A percentile compares a stretch with the other conserved stretches of the same genome.
These are phyloP conservation scores for Acanthosepion esculentum DNA, from an alignment of 2,888 invertebrate species.

Conservation along the genomic window DNA sequence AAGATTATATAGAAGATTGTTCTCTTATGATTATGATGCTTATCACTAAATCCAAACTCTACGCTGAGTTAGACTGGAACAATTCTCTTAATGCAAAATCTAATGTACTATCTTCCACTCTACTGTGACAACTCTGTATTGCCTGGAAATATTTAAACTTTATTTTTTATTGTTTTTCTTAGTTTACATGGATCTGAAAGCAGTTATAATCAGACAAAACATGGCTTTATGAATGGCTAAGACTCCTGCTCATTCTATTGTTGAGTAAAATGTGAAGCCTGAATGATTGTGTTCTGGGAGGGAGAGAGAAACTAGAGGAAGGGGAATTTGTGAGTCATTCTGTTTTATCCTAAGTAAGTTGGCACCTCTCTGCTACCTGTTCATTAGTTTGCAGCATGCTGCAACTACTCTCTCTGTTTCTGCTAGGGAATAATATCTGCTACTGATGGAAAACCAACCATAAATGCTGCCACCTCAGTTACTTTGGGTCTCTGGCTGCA, in stretches of 20 bases:
- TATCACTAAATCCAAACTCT: too few relatives aligned
- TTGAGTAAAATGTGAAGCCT: neutral
- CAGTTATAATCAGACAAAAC: neutral
- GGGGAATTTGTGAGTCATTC: neutral
- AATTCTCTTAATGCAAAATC: too few relatives aligned
- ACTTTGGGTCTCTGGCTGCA: too few relatives aligned
- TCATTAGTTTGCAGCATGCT: neutral
- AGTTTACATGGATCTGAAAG: neutral
- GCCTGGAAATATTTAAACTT: neutral
- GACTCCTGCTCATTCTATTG: neutral
- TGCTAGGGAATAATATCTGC: neutral
- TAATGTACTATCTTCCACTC: too few relatives aligned
- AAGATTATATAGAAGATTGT: too few relatives aligned
- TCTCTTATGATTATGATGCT: too few relatives aligned
- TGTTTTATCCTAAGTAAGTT: neutral
- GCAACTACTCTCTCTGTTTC: neutral
- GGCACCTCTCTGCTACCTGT: neutral
- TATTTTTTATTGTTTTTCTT: too few relatives aligned
- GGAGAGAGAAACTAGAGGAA: neutral
- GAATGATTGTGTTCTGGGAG: neutral
- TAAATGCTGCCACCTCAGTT: too few relatives aligned
- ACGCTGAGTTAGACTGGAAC: too few relatives aligned
- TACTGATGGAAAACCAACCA: neutral
- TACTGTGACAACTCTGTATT: neutral
- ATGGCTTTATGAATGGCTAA: neutral